Percentiles rank a stretch among this genome's conserved stretches.
Conservation (phyloP, 2,797 vertebrate species). For the Coluber constrictor region DNA sequence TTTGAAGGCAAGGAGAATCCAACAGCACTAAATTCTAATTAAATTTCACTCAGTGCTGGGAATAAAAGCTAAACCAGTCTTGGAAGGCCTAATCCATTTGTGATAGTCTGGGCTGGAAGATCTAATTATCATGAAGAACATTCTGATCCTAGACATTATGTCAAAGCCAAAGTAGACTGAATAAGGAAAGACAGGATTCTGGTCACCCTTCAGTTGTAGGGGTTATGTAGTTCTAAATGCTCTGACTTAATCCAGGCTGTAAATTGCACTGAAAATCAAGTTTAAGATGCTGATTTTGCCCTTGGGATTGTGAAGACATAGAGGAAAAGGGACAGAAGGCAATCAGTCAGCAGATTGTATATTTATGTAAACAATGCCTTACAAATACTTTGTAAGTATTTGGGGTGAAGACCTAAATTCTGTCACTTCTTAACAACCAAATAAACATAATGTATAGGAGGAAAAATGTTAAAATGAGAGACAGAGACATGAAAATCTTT, state of each 20-base stretch:
- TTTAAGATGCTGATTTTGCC: neutral
- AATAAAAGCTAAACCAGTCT: conserved; percentile 44
- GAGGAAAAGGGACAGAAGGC: neutral
- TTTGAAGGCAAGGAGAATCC: neutral
- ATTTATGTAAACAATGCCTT: conserved; percentile 22
- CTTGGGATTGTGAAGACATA: neutral
- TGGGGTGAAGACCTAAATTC: conserved; percentile 15
- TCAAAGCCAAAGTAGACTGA: neutral
- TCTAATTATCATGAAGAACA: neutral
- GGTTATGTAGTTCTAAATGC: neutral
- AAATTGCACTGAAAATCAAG: neutral
- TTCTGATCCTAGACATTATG: neutral
- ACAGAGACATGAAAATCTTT: conserved; percentile 5
- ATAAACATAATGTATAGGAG: neutral
- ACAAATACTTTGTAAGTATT: conserved; percentile 12
- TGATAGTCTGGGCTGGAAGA: neutral
- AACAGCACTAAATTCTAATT: conserved; percentile 57
- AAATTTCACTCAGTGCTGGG: conserved; percentile 41
- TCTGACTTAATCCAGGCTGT: neutral
- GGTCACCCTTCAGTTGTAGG: neutral
- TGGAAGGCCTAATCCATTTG: neutral
- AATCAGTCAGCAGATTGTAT: conserved; percentile 7
- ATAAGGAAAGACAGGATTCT: neutral
- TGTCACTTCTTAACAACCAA: conserved; percentile 2
- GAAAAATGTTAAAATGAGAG: neutral